phyloP scores from a whole-genome alignment of 2,888 invertebrate species.

The Cotesia congregata region DNA sequence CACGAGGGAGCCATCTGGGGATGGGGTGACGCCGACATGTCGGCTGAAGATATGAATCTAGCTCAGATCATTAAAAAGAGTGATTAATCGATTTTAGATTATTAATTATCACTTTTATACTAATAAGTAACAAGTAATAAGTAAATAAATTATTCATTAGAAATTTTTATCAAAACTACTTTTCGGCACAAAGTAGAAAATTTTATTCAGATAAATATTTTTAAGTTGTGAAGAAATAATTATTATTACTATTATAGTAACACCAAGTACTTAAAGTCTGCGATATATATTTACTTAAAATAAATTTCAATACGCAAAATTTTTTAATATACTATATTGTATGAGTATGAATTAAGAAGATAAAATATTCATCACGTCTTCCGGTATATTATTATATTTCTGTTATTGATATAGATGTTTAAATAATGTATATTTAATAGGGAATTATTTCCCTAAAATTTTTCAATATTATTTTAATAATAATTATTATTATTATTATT shows the following conservation, averaged over 20 bases:
- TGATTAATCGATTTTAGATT: slow-evolving; percentile 50
- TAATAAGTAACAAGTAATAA: neutral
- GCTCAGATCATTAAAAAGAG: slow-evolving; percentile 62
- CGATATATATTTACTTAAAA: neutral
- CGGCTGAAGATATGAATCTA: slow-evolving; percentile 76
- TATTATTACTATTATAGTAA: neutral
- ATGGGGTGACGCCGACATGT: slow-evolving; percentile 86
- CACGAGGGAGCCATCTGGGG: slow-evolving; percentile 79
- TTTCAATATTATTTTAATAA: neutral
- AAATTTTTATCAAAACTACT: neutral
- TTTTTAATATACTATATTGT: neutral
- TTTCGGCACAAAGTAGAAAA: neutral
- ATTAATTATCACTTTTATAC: slow-evolving; percentile 11
- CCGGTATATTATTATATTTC: slow-evolving; percentile 14
- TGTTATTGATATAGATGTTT: neutral
- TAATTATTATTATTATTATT: too few species aligned
- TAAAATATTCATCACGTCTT: slow-evolving; percentile 12
- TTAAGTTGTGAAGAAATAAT: too few species aligned
- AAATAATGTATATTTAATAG: neutral
- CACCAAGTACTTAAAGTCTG: neutral
- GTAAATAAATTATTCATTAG: neutral
- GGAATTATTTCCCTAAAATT: neutral
- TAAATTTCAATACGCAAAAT: neutral
- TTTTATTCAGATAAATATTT: too few species aligned
- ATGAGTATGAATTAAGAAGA: neutral